These are phyloP conservation scores for Eumerus sabulonum DNA, from an alignment of 2,888 invertebrate species.

Conservation along the genomic window DNA sequence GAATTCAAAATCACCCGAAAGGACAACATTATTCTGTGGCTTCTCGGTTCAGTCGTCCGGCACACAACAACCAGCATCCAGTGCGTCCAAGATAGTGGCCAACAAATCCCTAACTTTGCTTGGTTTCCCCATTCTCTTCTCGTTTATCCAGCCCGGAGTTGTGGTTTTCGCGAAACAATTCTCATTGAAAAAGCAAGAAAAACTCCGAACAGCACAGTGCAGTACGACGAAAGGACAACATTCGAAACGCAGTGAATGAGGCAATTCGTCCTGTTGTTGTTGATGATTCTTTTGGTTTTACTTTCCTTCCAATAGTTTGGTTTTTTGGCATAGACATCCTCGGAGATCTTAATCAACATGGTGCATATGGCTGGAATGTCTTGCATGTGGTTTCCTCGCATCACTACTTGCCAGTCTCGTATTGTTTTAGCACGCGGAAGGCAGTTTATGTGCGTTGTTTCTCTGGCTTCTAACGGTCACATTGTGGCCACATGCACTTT, in stretches of 20 bases:
- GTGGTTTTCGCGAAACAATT: conserved; percentile 62
- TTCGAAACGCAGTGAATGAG: conserved; percentile 34
- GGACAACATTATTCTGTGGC: conserved; percentile 60
- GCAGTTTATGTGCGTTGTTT: too few relatives aligned
- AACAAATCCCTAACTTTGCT: conserved; percentile 30
- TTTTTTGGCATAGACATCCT: not conserved
- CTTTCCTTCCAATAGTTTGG: not conserved
- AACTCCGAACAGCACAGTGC: not conserved
- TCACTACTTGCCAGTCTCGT: conserved; percentile 35
- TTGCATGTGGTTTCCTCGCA: conserved; percentile 56
- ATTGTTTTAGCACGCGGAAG: conserved; percentile 4
- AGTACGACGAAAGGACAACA: conserved; percentile 32
- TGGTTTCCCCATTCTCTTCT: conserved; percentile 23
- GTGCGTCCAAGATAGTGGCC: too few relatives aligned
- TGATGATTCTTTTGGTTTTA: conserved; percentile 12
- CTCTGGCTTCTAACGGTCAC: not conserved
- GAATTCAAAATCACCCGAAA: conserved; percentile 25
- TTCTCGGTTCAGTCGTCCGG: conserved; percentile 22
- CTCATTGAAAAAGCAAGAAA: not conserved
- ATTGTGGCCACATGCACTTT: too few relatives aligned
- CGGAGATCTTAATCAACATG: conserved; percentile 38
- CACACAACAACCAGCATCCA: too few relatives aligned
- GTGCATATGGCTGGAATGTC: conserved; percentile 30
- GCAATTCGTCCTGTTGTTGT: conserved; percentile 1
- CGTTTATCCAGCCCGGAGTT: conserved; percentile 49